Evolutionary conservation across 2,113 vertebrate species (phyloP).

Genomic region (Clarias magur): DNA sequence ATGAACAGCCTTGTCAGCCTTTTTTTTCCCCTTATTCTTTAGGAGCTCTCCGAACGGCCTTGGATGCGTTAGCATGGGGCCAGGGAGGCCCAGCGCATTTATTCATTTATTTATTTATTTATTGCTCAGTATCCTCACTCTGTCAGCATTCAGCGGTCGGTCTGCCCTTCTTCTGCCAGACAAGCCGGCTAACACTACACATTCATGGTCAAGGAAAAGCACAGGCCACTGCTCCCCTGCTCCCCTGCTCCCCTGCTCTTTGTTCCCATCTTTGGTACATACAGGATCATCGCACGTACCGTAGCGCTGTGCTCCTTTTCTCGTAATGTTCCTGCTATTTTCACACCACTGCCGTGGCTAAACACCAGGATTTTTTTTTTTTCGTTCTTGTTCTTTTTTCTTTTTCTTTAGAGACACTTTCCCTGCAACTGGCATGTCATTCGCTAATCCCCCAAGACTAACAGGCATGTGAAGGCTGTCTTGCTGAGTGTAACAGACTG

Average conservation of each 20-base stretch:
- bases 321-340: slow-evolving; percentile 49
- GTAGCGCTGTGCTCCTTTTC: slow-evolving; percentile 57
- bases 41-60: slow-evolving; percentile 49
- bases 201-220: slow-evolving; percentile 71
- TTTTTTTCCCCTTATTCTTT: slow-evolving; percentile 39
- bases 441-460: slow-evolving; percentile 32
- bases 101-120: not conserved
- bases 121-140: slow-evolving; percentile 64
- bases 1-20: slow-evolving; percentile 50
- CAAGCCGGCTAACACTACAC: slow-evolving; percentile 72
- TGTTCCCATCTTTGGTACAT: slow-evolving; percentile 52
- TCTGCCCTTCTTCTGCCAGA: slow-evolving; percentile 71
- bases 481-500: slow-evolving; percentile 43
- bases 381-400: not conserved
- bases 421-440: not conserved
- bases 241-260: slow-evolving; percentile 44
- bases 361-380: not conserved
- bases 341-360: not conserved
- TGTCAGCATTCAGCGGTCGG: slow-evolving; percentile 73
- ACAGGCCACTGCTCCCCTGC: not conserved
- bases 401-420: slow-evolving; percentile 29
- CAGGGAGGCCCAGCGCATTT: slow-evolving; percentile 55
- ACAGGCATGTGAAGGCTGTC: slow-evolving; percentile 50
- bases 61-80: slow-evolving; percentile 68
- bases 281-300: slow-evolving; percentile 46